Evolutionary conservation across 2,888 invertebrate species (phyloP).

Genomic region (Agrotis ipsilon): DNA sequence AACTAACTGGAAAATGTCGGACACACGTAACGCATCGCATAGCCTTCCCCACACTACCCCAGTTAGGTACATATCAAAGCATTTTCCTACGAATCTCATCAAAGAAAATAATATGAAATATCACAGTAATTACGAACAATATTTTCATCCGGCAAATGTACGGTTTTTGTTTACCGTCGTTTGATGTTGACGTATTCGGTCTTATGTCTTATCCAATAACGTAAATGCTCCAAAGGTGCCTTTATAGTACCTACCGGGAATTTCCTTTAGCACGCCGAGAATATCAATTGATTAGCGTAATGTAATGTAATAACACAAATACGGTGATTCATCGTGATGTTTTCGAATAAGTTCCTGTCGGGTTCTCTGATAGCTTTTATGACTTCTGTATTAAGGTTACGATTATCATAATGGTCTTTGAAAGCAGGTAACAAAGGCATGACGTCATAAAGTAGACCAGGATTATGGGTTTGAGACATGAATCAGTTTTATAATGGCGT

Average conservation of each 20-base stretch:
- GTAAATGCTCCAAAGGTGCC: constrained; percentile 79
- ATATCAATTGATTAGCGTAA: constrained; percentile 71
- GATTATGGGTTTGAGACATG: constrained; percentile 51
- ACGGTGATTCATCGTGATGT: constrained; percentile 63
- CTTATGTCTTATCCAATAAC: constrained; percentile 86
- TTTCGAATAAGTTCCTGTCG: constrained; percentile 63
- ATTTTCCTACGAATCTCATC: constrained; percentile 42
- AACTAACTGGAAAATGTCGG: constrained; percentile 22
- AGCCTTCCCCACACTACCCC: constrained; percentile 3
- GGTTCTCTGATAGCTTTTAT: constrained; percentile 51
- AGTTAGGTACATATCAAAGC: constrained; percentile 7
- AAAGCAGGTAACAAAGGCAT: constrained; percentile 51
- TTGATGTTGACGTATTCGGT: constrained; percentile 81
- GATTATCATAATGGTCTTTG: constrained; percentile 54
- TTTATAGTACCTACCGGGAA: constrained; percentile 52
- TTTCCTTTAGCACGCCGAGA: constrained; percentile 65
- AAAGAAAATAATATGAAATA: constrained; percentile 71
- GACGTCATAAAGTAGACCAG: constrained; percentile 56
- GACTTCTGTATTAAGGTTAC: constrained; percentile 58
- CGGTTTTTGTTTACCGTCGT: constrained; percentile 82
- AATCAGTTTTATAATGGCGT: constrained; percentile 52
- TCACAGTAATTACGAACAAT: constrained; percentile 76
- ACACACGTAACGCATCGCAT: constrained; percentile 7
- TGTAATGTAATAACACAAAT: constrained; percentile 66
- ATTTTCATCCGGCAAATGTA: constrained; percentile 78